Conservation (phyloP, 2,113 vertebrate species). For the Cariama cristata region DNA sequence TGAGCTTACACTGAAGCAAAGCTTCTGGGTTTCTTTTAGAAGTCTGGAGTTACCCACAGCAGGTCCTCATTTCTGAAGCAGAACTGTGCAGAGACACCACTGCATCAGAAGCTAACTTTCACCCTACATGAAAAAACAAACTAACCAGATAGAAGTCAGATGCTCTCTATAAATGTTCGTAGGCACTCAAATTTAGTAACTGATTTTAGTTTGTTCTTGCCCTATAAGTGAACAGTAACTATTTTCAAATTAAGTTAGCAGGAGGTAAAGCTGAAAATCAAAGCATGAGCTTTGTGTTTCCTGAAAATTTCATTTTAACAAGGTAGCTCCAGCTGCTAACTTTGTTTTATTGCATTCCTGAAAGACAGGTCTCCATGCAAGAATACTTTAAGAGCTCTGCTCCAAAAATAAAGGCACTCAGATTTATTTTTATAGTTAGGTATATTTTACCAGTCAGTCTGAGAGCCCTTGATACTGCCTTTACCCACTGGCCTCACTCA, state of each 20-base stretch:
- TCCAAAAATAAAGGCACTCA: neutral
- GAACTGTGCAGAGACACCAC: constrained; percentile 34
- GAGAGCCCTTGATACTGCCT: neutral
- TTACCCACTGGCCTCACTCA: neutral
- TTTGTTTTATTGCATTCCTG: constrained; percentile 34
- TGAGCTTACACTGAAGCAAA: neutral
- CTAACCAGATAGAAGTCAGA: constrained; percentile 61
- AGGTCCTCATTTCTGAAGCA: constrained; percentile 40
- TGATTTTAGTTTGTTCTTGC: constrained; percentile 51
- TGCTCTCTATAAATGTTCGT: constrained; percentile 47
- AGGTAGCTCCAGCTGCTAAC: constrained; percentile 34
- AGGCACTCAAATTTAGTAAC: constrained; percentile 34
- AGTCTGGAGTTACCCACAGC: neutral
- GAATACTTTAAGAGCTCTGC: neutral
- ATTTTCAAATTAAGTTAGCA: neutral
- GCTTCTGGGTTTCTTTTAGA: neutral
- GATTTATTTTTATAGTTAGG: neutral
- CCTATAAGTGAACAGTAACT: constrained; percentile 4
- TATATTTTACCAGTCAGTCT: neutral
- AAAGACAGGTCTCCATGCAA: neutral
- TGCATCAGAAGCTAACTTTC: constrained; percentile 29
- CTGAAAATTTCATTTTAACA: constrained; percentile 23
- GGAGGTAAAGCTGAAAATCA: constrained; percentile 8
- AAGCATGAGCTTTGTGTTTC: constrained; percentile 7
- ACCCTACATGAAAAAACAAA: constrained; percentile 57